Conservation (phyloP, 1,140 invertebrate species). For the Chrysomallon squamiferum region DNA sequence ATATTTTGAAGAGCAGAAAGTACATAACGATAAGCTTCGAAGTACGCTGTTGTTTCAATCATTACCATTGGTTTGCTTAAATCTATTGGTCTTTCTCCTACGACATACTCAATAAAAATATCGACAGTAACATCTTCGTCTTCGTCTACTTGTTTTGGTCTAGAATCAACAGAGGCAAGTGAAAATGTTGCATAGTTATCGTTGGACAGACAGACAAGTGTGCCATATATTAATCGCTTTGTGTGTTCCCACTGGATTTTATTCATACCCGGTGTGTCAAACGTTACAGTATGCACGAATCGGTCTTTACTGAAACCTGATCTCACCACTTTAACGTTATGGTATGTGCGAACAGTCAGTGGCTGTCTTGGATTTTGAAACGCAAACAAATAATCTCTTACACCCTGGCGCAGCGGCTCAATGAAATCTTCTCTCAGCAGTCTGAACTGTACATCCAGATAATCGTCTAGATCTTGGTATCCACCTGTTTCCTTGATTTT, state of each 20-base stretch:
- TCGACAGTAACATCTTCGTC: constrained; percentile 8
- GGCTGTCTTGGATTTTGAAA: constrained; percentile 5
- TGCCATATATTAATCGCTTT: constrained; percentile 74
- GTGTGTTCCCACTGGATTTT: constrained; percentile 53
- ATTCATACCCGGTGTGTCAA: constrained; percentile 31
- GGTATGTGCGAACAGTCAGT: constrained; percentile 37
- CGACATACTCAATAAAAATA: constrained; percentile 19
- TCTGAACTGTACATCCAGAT: constrained; percentile 80
- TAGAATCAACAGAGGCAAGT: constrained; percentile 71
- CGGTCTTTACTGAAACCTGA: constrained; percentile 31
- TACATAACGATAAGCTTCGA: constrained; percentile 66
- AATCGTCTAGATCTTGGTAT: constrained; percentile 73
- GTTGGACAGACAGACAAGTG: constrained; percentile 72
- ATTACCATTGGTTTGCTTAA: constrained; percentile 44
- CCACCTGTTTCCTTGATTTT: constrained; percentile 70
- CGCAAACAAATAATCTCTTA: constrained; percentile 36
- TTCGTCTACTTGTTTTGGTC: constrained; percentile 57
- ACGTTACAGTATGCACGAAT: constrained; percentile 31
- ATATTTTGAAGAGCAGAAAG: constrained; percentile 60
- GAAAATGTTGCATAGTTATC: constrained; percentile 73
- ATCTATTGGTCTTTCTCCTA: constrained; percentile 53
- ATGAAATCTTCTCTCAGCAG: constrained; percentile 76
- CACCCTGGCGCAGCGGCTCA: constrained; percentile 59
- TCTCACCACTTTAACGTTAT: constrained; percentile 35
- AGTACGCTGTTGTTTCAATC: constrained; percentile 66